Conservation (phyloP, 1,140 invertebrate species). For the Harpegnathos saltator region DNA sequence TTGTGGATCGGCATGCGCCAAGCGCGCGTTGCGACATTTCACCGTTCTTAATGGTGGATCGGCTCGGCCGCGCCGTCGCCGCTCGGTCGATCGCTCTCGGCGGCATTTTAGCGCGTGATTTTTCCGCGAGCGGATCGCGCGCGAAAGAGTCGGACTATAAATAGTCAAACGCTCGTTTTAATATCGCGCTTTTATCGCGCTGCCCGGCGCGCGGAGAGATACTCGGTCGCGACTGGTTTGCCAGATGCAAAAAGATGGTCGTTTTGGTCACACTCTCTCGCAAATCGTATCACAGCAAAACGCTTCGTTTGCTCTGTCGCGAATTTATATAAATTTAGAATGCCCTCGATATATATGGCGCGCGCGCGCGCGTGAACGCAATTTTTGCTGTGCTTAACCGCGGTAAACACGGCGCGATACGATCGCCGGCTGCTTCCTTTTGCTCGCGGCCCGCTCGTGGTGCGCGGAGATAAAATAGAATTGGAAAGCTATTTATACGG, state of each 20-base stretch:
- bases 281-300: not conserved
- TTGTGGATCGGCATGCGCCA: not conserved
- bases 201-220: not conserved
- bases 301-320: not conserved
- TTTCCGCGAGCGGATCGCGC: conserved; percentile 24
- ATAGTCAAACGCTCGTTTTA: conserved; percentile 26
- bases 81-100: conserved; percentile 1
- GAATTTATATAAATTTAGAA: conserved; percentile 35
- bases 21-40: conserved; percentile 26
- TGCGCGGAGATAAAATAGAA: conserved; percentile 6
- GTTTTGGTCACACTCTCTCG: conserved; percentile 33
- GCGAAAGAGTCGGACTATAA: conserved; percentile 14
- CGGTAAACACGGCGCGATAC: conserved; percentile 19
- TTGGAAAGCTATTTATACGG: conserved; percentile 34
- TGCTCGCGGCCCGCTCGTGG: not conserved
- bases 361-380: too few relatives aligned
- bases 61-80: conserved; percentile 10
- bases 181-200: conserved; percentile 18
- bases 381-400: conserved; percentile 7
- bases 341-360: conserved; percentile 21
- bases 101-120: conserved; percentile 17
- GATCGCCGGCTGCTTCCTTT: not conserved
- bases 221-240: not conserved
- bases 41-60: conserved; percentile 24
- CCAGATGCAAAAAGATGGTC: not conserved